These are phyloP conservation scores for Diacarnus erythraeanus DNA, from an alignment of 37 sponge, comb jelly and placozoan species.

Conservation along the genomic window DNA sequence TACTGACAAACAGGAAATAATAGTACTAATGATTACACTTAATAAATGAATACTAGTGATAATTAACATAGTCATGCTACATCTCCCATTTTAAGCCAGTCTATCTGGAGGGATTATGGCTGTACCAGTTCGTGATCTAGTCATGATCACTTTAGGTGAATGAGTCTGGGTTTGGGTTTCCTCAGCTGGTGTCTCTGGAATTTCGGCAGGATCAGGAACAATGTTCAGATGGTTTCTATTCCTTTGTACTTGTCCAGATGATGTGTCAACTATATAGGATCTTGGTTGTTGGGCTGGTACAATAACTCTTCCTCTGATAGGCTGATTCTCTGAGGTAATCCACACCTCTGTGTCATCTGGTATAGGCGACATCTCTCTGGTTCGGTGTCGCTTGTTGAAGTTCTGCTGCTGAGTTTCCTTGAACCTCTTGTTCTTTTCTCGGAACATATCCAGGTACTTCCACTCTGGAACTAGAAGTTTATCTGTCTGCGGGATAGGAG, in stretches of 20 bases:
- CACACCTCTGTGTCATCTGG: not conserved
- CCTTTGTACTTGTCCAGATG: not conserved
- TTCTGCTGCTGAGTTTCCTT: no score
- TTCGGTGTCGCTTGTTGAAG: not conserved
- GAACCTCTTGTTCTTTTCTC: no score
- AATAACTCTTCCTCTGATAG: not conserved
- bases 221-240: constrained; percentile 2
- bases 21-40: no score
- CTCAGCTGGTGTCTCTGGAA: not conserved
- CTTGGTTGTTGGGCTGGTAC: not conserved
- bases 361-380: not conserved
- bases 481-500: not conserved
- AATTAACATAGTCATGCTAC: no score
- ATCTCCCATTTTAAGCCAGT: no score
- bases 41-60: no score
- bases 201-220: not conserved
- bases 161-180: no score
- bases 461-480: not conserved
- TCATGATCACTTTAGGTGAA: not conserved
- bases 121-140: no score
- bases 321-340: not conserved
- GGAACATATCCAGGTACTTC: no score
- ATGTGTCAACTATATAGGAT: not conserved
- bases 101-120: no score
- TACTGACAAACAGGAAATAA: no score